Percentiles rank a stretch among this genome's conserved stretches.
These are phyloP conservation scores for Diadegma fenestrale DNA, from an alignment of 2,888 invertebrate species.

Conservation along the genomic window DNA sequence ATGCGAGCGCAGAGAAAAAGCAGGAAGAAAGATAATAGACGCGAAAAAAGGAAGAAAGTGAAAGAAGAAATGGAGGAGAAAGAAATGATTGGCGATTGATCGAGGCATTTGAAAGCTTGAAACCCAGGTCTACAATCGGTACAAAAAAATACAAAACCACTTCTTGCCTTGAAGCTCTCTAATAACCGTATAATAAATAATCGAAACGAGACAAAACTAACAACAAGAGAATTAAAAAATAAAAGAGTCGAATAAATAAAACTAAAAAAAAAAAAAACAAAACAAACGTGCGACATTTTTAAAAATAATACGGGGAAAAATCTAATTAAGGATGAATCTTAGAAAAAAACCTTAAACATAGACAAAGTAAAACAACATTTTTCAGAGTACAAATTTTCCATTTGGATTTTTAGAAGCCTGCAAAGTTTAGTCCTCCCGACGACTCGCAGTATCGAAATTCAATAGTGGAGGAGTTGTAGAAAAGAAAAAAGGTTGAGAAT, in stretches of 20 bases:
- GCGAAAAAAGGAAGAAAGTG: constrained; percentile 55
- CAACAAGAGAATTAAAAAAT: constrained; percentile 45
- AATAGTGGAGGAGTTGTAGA: constrained; percentile 46
- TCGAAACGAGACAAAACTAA: constrained; percentile 64
- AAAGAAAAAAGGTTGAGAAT: neutral
- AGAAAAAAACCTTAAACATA: constrained; percentile 44
- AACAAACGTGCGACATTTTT: constrained; percentile 53
- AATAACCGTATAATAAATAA: constrained; percentile 74
- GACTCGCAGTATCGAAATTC: constrained; percentile 42
- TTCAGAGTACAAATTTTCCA: constrained; percentile 83
- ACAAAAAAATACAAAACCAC: constrained; percentile 81
- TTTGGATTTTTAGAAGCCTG: constrained; percentile 67
- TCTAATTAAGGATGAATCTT: constrained; percentile 11
- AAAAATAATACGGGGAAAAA: constrained; percentile 23
- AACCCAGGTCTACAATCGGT: constrained; percentile 82
- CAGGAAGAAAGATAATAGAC: constrained; percentile 50
- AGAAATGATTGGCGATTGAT: constrained; percentile 72
- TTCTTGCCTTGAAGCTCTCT: constrained; percentile 85
- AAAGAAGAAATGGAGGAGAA: constrained; percentile 59
- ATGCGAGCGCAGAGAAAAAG: constrained; percentile 13
- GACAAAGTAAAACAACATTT: constrained; percentile 70
- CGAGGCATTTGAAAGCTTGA: constrained; percentile 76
- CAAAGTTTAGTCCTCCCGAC: neutral
- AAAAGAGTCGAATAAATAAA: constrained; percentile 30
- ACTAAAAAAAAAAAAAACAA: constrained; percentile 49